Percentiles rank a stretch among this genome's conserved stretches.
Conservation (phyloP, 2,888 invertebrate species). For the Melanotus villosus region DNA sequence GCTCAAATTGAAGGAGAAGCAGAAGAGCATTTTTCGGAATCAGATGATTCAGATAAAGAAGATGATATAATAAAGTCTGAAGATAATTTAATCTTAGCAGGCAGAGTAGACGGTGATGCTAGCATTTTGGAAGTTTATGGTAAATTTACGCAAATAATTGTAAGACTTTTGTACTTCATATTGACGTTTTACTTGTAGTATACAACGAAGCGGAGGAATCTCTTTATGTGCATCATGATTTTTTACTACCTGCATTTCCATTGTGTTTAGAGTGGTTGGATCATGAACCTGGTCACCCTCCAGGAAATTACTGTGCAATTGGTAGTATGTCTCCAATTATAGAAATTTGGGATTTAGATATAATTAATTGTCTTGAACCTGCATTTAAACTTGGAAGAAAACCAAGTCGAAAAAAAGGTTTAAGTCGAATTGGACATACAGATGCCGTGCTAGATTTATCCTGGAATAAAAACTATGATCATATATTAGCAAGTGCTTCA, state of each 20-base stretch:
- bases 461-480: conserved; percentile 88
- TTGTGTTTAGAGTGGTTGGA: conserved; percentile 94
- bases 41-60: conserved; percentile 85
- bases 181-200: too few relatives aligned
- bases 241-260: conserved; percentile 90
- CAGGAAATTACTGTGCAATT: conserved; percentile 86
- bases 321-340: conserved; percentile 95
- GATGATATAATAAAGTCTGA: conserved; percentile 90
- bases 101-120: conserved; percentile 89
- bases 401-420: conserved; percentile 81
- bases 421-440: conserved; percentile 81
- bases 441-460: conserved; percentile 93
- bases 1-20: conserved; percentile 71
- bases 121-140: conserved; percentile 91
- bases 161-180: too few relatives aligned
- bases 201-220: conserved; percentile 92
- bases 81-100: conserved; percentile 92
- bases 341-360: conserved; percentile 97
- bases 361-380: conserved; percentile 92
- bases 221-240: conserved; percentile 95
- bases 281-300: conserved; percentile 84
- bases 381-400: conserved; percentile 85
- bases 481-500: conserved; percentile 93
- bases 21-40: conserved; percentile 68
- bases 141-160: conserved; percentile 59